Evolutionary conservation across 1,140 invertebrate genomes (phyloP), one percentile per base, ranked within the genome.

Genomic region (Coptotermes formosanus): DNA sequence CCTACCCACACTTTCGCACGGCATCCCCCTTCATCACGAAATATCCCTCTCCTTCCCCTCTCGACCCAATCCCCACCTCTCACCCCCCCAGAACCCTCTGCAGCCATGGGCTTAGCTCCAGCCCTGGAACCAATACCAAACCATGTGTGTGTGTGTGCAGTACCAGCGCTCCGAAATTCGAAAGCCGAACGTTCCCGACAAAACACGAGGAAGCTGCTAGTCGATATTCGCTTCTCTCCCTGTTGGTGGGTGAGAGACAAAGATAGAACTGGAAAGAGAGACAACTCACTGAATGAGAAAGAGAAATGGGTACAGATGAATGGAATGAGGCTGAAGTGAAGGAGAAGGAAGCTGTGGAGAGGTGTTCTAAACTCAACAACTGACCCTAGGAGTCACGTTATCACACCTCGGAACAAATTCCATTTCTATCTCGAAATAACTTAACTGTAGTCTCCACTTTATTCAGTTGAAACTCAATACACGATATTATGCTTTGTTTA

Each of bases 131-230:
- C 64, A 75, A 75, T 75, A 16, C 64, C 64, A 75, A 75, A 30
- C 64, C 64, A 75, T 75, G 64, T 30, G 64, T 59, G 55, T 59
- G 55, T 38, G 38, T 55, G 52, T 75, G 64, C 64, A 75, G 64
- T 75, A 75, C n/a, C 8, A 75, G 64, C 64, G 64, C 64, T 30
- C 64, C 64, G 64, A 75, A 75, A 75, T 75, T 75, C 64, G 64
- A 75, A 75, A 75, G 3, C 64, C 64, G 64, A 75, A 75, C 64
- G 14, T 30, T 25, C 64, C 64, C 64, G 64, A 75, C 64, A 30
- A 75, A 75, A 75, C 64, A 75, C 64, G 64, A 75, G 25, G 11
- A 30, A 25, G 25, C 64, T 75, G 64, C 64, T 75, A 75, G 64
- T 75, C 64, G 64, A 75, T 75, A 75, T 7, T 30, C 64, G 64